A percentile compares a stretch with the other conserved stretches of the same genome.
phyloP scores from a whole-genome alignment of 2,888 invertebrate genomes.

The Crepidodera aurea region DNA sequence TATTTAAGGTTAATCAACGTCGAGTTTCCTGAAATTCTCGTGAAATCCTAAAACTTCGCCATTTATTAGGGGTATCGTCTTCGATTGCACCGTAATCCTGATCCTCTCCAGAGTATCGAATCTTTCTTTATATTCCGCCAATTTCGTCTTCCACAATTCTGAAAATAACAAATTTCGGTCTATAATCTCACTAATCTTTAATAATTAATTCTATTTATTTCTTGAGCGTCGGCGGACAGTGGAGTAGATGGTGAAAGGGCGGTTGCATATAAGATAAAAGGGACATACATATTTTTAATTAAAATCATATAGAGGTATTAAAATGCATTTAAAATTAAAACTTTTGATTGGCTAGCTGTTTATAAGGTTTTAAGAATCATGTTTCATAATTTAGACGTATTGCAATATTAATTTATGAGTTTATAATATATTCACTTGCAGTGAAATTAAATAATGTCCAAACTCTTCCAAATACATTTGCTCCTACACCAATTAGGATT shows the following conservation, averaged over 20 bases:
- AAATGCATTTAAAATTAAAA: no score
- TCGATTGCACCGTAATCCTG: slow-evolving; percentile 39
- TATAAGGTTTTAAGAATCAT: not conserved
- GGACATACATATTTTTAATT: not conserved
- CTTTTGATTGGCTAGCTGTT: not conserved
- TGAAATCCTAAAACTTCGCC: slow-evolving; percentile 45
- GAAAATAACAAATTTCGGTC: not conserved
- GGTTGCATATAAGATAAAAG: not conserved
- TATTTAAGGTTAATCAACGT: slow-evolving; percentile 1
- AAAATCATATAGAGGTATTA: no score
- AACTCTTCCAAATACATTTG: no score
- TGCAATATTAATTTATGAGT: no score
- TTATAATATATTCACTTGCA: no score
- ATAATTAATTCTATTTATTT: not conserved
- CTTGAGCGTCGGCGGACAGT: not conserved
- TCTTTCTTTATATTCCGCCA: slow-evolving; percentile 40
- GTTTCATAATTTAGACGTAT: not conserved
- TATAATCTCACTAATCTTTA: not conserved
- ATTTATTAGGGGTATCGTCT: slow-evolving; percentile 36
- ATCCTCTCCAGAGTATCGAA: slow-evolving; percentile 43
- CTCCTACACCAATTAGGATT: no score
- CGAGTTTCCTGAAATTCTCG: slow-evolving; percentile 47
- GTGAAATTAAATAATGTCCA: no score
- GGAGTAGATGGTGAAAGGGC: not conserved
- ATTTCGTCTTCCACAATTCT: slow-evolving; percentile 44